These are phyloP conservation scores for Calameuta pallipes DNA, from an alignment of 2,888 invertebrate genomes.

Conservation along the genomic window DNA sequence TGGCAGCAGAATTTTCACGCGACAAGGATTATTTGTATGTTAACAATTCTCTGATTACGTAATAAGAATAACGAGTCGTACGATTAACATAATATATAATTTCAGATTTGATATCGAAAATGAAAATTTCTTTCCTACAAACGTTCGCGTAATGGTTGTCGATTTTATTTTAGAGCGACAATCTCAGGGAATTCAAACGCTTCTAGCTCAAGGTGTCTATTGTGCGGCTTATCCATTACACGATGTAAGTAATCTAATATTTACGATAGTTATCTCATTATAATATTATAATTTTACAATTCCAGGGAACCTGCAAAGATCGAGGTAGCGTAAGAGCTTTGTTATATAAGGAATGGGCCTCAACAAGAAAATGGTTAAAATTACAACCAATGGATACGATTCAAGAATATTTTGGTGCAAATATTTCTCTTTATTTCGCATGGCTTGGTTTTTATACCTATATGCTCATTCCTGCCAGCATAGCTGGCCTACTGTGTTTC, in stretches of 20 bases:
- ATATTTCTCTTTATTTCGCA: conserved; percentile 83
- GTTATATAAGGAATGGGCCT: conserved; percentile 79
- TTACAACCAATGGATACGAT: conserved; percentile 82
- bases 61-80: too few relatives aligned
- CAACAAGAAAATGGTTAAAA: conserved; percentile 76
- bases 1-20: conserved; percentile 77
- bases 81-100: too few relatives aligned
- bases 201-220: conserved; percentile 75
- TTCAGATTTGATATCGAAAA: conserved; percentile 74
- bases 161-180: conserved; percentile 82
- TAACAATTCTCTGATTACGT: not conserved
- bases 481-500: conserved; percentile 76
- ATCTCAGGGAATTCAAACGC: conserved; percentile 76
- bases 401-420: conserved; percentile 82
- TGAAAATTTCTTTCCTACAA: conserved; percentile 76
- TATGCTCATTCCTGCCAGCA: conserved; percentile 81
- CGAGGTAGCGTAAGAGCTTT: conserved; percentile 68
- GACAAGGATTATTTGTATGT: conserved; percentile 81
- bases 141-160: conserved; percentile 75
- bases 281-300: conserved; percentile 28
- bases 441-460: conserved; percentile 89
- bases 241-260: conserved; percentile 71
- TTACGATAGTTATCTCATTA: conserved; percentile 12
- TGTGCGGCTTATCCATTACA: conserved; percentile 81
- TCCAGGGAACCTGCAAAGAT: conserved; percentile 70